These are phyloP conservation scores for Chrysomela aeneicollis DNA, from an alignment of 2,888 invertebrate species.

Conservation along the genomic window DNA sequence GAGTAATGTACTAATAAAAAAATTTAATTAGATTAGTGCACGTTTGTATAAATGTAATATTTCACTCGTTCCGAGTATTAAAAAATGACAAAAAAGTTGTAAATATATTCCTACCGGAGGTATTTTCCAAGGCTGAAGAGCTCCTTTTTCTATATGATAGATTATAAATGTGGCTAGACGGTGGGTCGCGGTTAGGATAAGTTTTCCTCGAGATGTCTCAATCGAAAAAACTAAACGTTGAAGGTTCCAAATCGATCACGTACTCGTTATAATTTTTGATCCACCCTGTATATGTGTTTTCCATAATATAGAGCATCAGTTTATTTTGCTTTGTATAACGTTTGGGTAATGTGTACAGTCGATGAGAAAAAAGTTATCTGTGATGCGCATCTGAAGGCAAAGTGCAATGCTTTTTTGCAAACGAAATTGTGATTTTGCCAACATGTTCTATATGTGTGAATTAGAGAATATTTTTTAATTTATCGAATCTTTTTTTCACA, in stretches of 20 bases:
- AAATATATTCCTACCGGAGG: constrained; percentile 43
- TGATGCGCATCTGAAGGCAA: constrained; percentile 60
- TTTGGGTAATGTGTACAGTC: constrained; percentile 50
- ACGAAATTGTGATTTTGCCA: constrained; percentile 60
- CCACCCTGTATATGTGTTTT: constrained; percentile 49
- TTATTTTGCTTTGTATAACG: constrained; percentile 42
- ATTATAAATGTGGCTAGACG: constrained; percentile 33
- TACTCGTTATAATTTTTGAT: not conserved
- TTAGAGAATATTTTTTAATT: constrained; percentile 58
- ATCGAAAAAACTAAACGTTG: not conserved
- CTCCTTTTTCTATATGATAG: constrained; percentile 49
- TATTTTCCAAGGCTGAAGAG: constrained; percentile 48
- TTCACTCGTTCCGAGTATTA: constrained; percentile 39
- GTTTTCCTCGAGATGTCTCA: not conserved
- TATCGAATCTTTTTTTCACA: constrained; percentile 56
- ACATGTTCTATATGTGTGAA: constrained; percentile 60
- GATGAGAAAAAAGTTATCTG: constrained; percentile 55
- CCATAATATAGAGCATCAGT: constrained; percentile 38
- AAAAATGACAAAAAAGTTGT: constrained; percentile 32
- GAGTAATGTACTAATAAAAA: constrained; percentile 41
- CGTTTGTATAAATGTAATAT: constrained; percentile 48
- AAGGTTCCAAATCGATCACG: not conserved
- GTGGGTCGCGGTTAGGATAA: constrained; percentile 1
- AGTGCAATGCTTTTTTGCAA: constrained; percentile 60
- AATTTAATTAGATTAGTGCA: constrained; percentile 30